Evolutionary conservation across 2,888 invertebrate species (phyloP).

Genomic region (Biston betularia): DNA sequence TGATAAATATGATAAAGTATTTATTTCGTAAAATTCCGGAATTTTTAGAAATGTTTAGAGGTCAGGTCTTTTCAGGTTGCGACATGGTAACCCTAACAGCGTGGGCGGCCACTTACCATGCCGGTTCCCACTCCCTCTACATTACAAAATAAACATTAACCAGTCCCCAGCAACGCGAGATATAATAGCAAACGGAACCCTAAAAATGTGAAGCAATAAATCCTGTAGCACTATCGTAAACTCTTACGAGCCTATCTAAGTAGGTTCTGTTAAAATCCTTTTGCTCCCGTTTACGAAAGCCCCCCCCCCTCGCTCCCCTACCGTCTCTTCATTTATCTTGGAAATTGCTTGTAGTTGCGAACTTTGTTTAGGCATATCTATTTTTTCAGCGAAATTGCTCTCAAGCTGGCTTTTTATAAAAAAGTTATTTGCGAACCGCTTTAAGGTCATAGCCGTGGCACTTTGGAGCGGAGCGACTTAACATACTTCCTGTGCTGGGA

Average conservation of each 20-base stretch:
- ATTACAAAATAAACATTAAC: conserved; percentile 39
- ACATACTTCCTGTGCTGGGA: conserved; percentile 4
- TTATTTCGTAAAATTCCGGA: too few species aligned
- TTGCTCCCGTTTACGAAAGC: conserved; percentile 47
- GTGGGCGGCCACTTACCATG: conserved; percentile 33
- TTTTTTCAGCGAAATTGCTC: conserved; percentile 47
- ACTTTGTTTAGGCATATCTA: conserved; percentile 48
- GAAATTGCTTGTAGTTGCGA: conserved; percentile 48
- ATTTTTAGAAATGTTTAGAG: too few species aligned
- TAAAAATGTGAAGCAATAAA: conserved; percentile 56
- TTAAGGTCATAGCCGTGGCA: conserved; percentile 19
- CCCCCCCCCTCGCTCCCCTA: conserved; percentile 43
- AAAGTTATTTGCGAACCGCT: conserved; percentile 24
- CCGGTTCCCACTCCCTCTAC: conserved; percentile 43
- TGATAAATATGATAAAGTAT: too few species aligned
- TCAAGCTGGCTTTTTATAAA: conserved; percentile 33
- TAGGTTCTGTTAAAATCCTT: conserved; percentile 54
- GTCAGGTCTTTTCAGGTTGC: too few species aligned
- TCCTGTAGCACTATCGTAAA: conserved; percentile 51
- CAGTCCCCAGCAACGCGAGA: conserved; percentile 29
- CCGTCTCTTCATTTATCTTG: conserved; percentile 49
- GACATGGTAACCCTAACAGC: background rate
- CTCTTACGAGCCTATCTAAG: conserved; percentile 56
- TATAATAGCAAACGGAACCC: conserved; percentile 44
- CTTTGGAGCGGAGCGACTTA: conserved; percentile 6